Percentiles rank a stretch among this genome's conserved stretches.
Conservation (phyloP, 2,113 vertebrate genomes). For the Philantomba maxwellii region DNA sequence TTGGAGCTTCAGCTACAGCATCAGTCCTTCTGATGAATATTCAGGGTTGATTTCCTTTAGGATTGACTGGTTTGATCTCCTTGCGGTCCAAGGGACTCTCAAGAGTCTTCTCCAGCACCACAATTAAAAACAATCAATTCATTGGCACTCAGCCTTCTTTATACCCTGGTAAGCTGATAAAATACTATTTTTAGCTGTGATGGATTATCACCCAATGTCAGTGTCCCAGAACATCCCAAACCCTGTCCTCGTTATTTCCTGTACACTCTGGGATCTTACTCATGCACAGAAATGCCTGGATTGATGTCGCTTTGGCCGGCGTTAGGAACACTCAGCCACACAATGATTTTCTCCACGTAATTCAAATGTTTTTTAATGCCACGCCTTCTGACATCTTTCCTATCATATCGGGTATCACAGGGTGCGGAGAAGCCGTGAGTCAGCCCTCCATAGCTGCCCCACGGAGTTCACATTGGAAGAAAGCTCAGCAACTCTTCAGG, state of each 20-base stretch:
- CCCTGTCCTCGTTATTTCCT: rapidly evolving
- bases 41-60: not conserved
- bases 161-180: not conserved
- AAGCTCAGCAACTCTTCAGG: not conserved
- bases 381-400: not conserved
- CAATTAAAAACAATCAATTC: not conserved
- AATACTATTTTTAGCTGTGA: not conserved
- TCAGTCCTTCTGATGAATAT: not conserved
- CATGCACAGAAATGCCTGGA: rapidly evolving
- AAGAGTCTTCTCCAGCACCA: not conserved
- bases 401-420: rapidly evolving
- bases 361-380: not conserved
- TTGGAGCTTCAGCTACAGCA: not conserved
- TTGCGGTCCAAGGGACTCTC: not conserved
- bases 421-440: not conserved
- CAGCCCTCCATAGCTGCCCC: not conserved
- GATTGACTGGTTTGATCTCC: not conserved
- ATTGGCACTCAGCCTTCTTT: not conserved
- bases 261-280: rapidly evolving
- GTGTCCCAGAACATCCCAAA: not conserved
- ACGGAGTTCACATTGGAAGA: not conserved
- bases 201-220: not conserved
- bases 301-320: rapidly evolving
- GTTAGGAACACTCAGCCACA: not conserved
- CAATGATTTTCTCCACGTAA: not conserved